A percentile compares a stretch with the other conserved stretches of the same genome.
Evolutionary conservation across 2,888 invertebrate genomes (phyloP).

Genomic region (Thalpophila matura): DNA sequence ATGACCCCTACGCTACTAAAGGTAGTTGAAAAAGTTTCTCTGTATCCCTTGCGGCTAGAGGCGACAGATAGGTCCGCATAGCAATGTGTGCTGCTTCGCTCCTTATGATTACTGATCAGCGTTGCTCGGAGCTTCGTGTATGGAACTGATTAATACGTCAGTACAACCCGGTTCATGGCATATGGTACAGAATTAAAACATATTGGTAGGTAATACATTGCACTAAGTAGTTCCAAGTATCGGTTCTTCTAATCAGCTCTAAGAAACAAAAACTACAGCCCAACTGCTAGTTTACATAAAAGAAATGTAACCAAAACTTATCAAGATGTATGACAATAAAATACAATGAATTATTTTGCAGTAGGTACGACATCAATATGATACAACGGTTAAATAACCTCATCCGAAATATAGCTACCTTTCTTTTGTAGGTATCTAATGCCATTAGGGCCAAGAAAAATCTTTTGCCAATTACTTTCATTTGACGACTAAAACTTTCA

Average conservation of each 20-base stretch:
- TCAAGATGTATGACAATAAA: no score
- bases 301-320: no score
- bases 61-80: conserved; percentile 51
- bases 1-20: conserved; percentile 21
- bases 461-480: neutral
- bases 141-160: conserved; percentile 43
- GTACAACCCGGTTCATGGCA: neutral
- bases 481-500: neutral
- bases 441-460: neutral
- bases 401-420: no score
- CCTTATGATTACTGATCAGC: conserved; percentile 59
- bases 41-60: conserved; percentile 20
- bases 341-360: no score
- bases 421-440: no score
- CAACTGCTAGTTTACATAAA: no score
- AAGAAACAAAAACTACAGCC: no score
- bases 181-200: neutral
- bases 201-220: neutral
- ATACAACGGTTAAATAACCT: no score
- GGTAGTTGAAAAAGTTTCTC: conserved; percentile 6
- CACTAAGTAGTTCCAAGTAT: no score
- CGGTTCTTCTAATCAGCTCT: no score
- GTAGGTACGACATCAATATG: no score
- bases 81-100: conserved; percentile 49
- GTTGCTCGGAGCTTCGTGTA: conserved; percentile 39